A percentile compares a stretch with the other conserved stretches of the same genome.
Conservation (phyloP, 1,140 invertebrate genomes). For the Physella acuta region DNA sequence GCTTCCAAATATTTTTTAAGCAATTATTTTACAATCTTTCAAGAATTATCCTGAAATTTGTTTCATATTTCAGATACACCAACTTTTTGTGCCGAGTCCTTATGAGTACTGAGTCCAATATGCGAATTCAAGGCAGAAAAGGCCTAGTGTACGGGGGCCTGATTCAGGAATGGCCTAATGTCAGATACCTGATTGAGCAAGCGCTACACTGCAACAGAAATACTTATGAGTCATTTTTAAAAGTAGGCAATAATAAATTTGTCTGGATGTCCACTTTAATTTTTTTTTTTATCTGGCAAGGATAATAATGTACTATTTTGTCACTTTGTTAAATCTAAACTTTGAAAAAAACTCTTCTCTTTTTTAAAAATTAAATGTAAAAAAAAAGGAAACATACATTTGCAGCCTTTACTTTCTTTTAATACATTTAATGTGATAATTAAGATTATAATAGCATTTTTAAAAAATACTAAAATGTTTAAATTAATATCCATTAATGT, state of each 20-base stretch:
- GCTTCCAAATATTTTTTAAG: too few relatives aligned
- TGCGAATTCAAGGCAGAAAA: background rate
- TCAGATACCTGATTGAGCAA: slow-evolving; percentile 1
- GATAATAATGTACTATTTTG: too few relatives aligned
- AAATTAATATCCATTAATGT: too few relatives aligned
- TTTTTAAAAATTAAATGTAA: background rate
- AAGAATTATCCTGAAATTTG: too few relatives aligned
- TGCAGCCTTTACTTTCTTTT: too few relatives aligned
- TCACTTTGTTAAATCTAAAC: background rate
- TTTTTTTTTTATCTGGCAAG: too few relatives aligned
- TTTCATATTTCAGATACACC: too few relatives aligned
- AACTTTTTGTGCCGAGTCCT: slow-evolving; percentile 6
- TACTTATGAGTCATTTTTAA: slow-evolving; percentile 12
- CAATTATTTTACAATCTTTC: too few relatives aligned
- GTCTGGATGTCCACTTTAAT: background rate
- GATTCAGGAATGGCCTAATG: slow-evolving; percentile 11
- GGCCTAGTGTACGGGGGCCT: slow-evolving; percentile 6
- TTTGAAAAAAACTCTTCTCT: background rate
- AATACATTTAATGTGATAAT: too few relatives aligned
- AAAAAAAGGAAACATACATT: too few relatives aligned
- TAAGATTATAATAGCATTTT: too few relatives aligned
- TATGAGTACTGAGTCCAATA: background rate
- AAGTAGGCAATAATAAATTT: slow-evolving; percentile 1
- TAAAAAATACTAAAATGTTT: too few relatives aligned
- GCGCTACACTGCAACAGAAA: slow-evolving; percentile 13